Evolutionary conservation across 2,888 invertebrate species (phyloP), one percentile per base, ranked within the genome.

Genomic region (Dasypogon diadema): DNA sequence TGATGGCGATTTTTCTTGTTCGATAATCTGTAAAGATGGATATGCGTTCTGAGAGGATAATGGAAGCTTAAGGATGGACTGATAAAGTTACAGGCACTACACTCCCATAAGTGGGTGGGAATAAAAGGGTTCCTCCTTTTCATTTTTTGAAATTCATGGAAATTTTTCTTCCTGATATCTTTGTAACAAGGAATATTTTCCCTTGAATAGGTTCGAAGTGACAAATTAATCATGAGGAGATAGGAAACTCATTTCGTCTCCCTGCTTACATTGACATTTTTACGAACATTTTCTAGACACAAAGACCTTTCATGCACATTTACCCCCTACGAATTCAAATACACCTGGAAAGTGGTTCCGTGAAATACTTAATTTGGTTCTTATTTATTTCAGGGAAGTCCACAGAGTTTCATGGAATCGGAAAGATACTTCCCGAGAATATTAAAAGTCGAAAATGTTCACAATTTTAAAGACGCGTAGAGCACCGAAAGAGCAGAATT

Each of bases 1-100:
- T 70, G 70, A 70, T 70, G 70, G 70, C 24, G 54, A 70, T 70
- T 70, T 70, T 70, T 70, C 70, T 30, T 70, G 54, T 51, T 70
- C 70, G 70, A 70, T 70, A 70, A 70, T 70, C 70, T 70, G 54
- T 30, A 70, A 54, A 70, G 70, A 70, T 70, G 30, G 54, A 70
- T 65, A 46, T 70, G 56, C 21, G n/a, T 30, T 63, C 21, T 34
- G n/a, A 70, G 2, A 21, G 70, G 34, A 21, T 48, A 18, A 54
- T 65, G 14, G 34, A 14, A 21, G 60, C 60, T 58, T 34, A 10
- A 6, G 16, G 3, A 2, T 34, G 34, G 58, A 14, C 6, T 14
- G 30, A 42, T 42, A 42, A 42, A 42, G 42, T 42, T n/a, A 12
- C 42, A 42, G 3, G 6, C 6, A 6, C 4, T 30, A 30, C 30